These are phyloP conservation scores for Drosophila eohydei DNA, from an alignment of 2,888 invertebrate genomes.

Conservation along the genomic window DNA sequence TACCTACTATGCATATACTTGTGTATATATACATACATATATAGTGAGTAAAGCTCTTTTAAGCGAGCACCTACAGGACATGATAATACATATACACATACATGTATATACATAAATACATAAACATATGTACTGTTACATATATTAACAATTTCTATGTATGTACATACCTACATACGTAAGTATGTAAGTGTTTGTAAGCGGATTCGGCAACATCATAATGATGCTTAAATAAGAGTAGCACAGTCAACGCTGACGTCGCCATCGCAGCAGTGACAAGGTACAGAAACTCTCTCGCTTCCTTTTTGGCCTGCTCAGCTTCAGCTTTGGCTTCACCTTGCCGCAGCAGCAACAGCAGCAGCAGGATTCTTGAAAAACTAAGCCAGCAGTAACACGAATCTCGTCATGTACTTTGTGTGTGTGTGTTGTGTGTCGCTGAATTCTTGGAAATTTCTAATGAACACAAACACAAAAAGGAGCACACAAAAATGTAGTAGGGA, in stretches of 20 bases:
- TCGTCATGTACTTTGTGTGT: conserved; percentile 29
- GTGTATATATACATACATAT: not conserved
- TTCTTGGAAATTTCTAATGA: conserved; percentile 78
- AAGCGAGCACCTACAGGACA: not conserved
- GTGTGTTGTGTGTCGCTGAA: conserved; percentile 59
- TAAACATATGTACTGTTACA: not conserved
- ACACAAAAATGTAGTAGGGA: conserved; percentile 69
- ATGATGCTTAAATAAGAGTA: conserved; percentile 17
- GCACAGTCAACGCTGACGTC: not conserved
- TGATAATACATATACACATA: not conserved
- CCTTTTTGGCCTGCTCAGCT: conserved; percentile 14
- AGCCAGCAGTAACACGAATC: conserved; percentile 78
- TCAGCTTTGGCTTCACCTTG: not conserved
- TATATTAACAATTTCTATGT: not conserved
- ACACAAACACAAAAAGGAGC: conserved; percentile 78
- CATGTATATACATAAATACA: not conserved
- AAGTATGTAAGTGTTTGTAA: not conserved
- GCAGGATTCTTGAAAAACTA: conserved; percentile 67
- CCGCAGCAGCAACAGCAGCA: conserved; percentile 9
- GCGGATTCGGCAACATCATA: conserved; percentile 19
- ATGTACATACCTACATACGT: not conserved
- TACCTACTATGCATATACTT: not conserved
- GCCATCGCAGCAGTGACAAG: conserved; percentile 8
- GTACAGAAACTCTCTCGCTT: conserved; percentile 20
- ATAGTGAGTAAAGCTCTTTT: not conserved